Conservation (phyloP, 2,888 invertebrate genomes). For the Aphidoletes aphidimyza region DNA sequence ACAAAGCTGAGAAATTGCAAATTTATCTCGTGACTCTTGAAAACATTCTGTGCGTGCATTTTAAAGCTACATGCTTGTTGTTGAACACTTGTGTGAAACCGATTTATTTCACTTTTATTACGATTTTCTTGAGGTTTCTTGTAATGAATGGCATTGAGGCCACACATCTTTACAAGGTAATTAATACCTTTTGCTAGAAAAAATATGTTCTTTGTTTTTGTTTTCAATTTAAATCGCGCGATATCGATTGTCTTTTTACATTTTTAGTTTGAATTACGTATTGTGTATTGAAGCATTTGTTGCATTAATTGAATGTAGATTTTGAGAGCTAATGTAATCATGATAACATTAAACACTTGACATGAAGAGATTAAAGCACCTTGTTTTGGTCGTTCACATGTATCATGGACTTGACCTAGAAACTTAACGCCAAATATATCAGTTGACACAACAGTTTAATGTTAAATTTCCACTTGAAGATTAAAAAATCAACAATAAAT, state of each 20-base stretch:
- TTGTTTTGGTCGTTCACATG: neutral
- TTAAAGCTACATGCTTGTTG: neutral
- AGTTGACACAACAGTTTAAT: neutral
- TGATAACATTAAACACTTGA: neutral
- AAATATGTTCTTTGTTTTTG: constrained; percentile 23
- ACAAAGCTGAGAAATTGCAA: too few species aligned
- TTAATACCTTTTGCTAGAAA: neutral
- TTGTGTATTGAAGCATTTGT: neutral
- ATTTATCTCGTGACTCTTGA: too few species aligned
- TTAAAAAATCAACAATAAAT: too few species aligned
- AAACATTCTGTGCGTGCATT: neutral
- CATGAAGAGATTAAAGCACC: neutral
- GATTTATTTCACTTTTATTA: neutral
- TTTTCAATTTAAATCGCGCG: neutral
- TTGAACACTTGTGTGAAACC: neutral
- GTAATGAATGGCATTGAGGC: neutral
- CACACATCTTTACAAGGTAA: neutral
- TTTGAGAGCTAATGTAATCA: neutral
- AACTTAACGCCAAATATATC: neutral
- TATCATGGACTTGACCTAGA: constrained; percentile 21
- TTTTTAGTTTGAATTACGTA: neutral
- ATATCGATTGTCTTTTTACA: neutral
- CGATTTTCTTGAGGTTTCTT: neutral
- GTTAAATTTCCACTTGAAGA: neutral
- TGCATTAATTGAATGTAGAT: neutral